A percentile compares a stretch with the other conserved stretches of the same genome.
Conservation (phyloP, 2,797 vertebrate genomes). For the Pyrocephalus nanus region DNA sequence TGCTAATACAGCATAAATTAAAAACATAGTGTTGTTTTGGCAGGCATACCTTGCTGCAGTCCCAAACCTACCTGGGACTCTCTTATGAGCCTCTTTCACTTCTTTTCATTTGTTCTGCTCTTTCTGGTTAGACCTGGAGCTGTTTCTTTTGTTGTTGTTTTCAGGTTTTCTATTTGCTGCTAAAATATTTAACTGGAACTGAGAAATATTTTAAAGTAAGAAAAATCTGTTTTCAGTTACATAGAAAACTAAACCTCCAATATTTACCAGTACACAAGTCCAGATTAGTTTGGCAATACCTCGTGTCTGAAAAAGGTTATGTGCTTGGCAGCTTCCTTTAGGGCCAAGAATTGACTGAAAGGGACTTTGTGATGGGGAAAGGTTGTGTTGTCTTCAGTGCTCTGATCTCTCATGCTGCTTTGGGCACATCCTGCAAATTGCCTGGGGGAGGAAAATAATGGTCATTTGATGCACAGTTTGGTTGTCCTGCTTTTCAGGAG, state of each 20-base stretch:
- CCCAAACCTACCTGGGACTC: no score
- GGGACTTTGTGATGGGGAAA: background rate
- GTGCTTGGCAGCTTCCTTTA: background rate
- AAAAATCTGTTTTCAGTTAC: background rate
- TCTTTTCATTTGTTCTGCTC: background rate
- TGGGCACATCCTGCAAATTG: background rate
- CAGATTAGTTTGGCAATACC: background rate
- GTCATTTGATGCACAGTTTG: background rate
- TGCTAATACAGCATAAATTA: background rate
- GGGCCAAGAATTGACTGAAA: background rate
- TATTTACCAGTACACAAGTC: background rate
- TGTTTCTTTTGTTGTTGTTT: background rate
- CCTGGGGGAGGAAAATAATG: background rate
- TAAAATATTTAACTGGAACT: background rate
- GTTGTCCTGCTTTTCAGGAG: background rate
- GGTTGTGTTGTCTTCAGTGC: background rate
- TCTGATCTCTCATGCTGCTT: no score
- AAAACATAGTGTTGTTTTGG: background rate
- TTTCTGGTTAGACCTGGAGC: background rate
- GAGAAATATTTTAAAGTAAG: background rate
- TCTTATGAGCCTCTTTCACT: background rate
- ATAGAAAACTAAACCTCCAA: background rate
- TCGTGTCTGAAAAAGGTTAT: background rate
- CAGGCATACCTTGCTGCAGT: background rate
- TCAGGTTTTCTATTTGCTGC: background rate